These are phyloP conservation scores for Agonopterix heracliana DNA, from an alignment of 2,888 invertebrate species.

Conservation along the genomic window DNA sequence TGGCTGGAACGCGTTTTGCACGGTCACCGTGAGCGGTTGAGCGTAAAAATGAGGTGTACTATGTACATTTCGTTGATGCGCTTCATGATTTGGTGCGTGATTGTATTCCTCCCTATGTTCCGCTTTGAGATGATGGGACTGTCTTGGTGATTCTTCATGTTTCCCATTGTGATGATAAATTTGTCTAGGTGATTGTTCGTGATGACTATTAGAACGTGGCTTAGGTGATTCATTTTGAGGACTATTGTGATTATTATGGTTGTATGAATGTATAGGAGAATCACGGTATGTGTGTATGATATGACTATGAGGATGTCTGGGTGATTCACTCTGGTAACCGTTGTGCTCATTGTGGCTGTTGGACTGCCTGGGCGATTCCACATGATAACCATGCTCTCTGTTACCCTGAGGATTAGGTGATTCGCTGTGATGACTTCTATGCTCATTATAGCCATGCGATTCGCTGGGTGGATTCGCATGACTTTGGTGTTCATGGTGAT, in stretches of 20 bases:
- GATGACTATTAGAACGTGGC: neutral
- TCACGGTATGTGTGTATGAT: neutral
- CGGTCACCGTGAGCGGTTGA: constrained; percentile 18
- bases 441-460: too few species aligned
- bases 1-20: constrained; percentile 30
- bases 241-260: neutral
- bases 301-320: constrained; percentile 4
- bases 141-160: constrained; percentile 3
- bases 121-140: constrained; percentile 15
- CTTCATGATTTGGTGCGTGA: constrained; percentile 12
- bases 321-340: neutral
- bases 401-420: constrained; percentile 3
- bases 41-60: constrained; percentile 19
- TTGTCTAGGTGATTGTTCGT: constrained; percentile 4
- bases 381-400: constrained; percentile 2
- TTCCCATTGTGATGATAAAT: neutral
- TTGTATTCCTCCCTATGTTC: constrained; percentile 24
- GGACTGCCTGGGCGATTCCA: constrained; percentile 3
- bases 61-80: constrained; percentile 7
- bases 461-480: too few species aligned
- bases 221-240: neutral
- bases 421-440: neutral
- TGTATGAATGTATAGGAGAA: constrained; percentile 1
- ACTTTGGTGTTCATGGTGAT: neutral
- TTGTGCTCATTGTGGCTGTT: neutral